Conservation (phyloP, 2,888 invertebrate species). For the Parnassius mnemosyne region DNA sequence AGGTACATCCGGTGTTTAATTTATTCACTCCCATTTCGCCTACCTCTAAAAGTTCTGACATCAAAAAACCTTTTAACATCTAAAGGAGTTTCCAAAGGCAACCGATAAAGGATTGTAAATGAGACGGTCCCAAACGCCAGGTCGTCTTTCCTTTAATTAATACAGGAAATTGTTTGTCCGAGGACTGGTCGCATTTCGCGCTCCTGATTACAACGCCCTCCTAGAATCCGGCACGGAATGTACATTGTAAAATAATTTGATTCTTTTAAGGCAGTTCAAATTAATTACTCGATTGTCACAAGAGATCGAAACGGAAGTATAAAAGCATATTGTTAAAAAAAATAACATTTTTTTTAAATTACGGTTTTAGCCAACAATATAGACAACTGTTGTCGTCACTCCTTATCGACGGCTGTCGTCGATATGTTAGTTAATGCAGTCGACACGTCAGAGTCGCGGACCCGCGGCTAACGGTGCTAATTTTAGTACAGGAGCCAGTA, state of each 20-base stretch:
- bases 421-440: too few species aligned
- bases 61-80: slow-evolving; percentile 20
- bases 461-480: too few species aligned
- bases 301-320: too few species aligned
- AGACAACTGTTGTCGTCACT: too few species aligned
- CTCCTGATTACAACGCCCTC: slow-evolving; percentile 56
- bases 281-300: background rate
- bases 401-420: too few species aligned
- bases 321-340: too few species aligned
- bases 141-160: slow-evolving; percentile 65
- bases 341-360: too few species aligned
- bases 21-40: slow-evolving; percentile 15
- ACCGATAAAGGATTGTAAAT: slow-evolving; percentile 69
- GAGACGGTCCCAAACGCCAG: slow-evolving; percentile 46
- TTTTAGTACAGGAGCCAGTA: too few species aligned
- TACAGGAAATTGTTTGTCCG: slow-evolving; percentile 66
- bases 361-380: too few species aligned
- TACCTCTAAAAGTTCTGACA: slow-evolving; percentile 15
- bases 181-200: slow-evolving; percentile 48
- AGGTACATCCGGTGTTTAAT: background rate
- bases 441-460: too few species aligned
- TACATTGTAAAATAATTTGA: slow-evolving; percentile 44
- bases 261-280: slow-evolving; percentile 32
- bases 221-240: slow-evolving; percentile 53
- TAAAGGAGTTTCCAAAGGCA: slow-evolving; percentile 48